These are phyloP conservation scores for Cygnus atratus DNA, from an alignment of 2,113 vertebrate genomes.

Conservation along the genomic window DNA sequence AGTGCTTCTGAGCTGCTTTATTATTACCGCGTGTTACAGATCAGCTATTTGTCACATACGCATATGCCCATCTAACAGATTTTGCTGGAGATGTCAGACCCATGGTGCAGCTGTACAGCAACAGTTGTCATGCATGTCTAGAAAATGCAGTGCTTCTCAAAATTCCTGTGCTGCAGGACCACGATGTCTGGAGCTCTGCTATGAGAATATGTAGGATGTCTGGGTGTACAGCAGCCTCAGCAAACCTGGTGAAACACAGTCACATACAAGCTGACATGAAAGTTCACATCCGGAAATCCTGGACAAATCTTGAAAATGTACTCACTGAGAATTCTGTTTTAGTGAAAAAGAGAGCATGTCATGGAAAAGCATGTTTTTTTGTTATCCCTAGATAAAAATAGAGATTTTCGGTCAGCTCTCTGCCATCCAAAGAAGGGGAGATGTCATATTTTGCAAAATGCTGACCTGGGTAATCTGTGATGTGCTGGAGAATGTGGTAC, in stretches of 20 bases:
- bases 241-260: not conserved
- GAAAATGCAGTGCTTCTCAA: not conserved
- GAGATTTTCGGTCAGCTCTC: not conserved
- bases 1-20: not conserved
- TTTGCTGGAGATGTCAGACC: not conserved
- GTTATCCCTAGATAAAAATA: not conserved
- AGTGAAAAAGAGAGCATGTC: not conserved
- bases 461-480: not conserved
- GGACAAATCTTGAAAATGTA: not conserved
- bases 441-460: not conserved
- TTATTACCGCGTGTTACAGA: not conserved
- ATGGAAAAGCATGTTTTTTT: not conserved
- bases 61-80: not conserved
- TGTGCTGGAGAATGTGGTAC: not conserved
- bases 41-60: not conserved
- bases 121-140: not conserved
- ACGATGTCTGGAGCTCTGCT: not conserved
- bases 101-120: not conserved
- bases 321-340: not conserved
- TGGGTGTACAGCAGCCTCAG: not conserved
- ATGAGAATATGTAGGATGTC: not conserved
- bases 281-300: not conserved
- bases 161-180: not conserved
- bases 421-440: not conserved
- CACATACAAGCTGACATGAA: not conserved